These are phyloP conservation scores for Rhincodon typus DNA, from an alignment of 2,797 vertebrate species.

Conservation along the genomic window DNA sequence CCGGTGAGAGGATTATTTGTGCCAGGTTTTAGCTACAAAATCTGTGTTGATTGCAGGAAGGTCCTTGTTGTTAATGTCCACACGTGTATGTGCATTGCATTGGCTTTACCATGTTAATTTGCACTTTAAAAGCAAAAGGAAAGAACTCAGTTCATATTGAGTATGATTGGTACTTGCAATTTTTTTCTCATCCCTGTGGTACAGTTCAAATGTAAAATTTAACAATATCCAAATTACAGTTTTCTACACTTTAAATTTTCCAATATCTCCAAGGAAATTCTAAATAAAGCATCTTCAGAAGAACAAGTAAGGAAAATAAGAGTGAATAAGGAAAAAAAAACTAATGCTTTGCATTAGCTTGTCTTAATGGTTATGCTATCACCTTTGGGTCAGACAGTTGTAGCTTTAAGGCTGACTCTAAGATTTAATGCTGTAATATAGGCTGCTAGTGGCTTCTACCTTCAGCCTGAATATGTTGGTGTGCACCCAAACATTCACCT, in stretches of 20 bases:
- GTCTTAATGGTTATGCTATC: neutral
- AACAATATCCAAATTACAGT: neutral
- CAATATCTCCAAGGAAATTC: neutral
- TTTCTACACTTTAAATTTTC: neutral
- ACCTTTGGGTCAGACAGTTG: neutral
- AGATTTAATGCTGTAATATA: neutral
- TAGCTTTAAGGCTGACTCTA: neutral
- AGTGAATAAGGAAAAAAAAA: neutral
- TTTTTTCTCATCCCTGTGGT: neutral
- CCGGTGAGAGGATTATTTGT: neutral
- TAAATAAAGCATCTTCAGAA: neutral
- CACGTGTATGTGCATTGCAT: neutral
- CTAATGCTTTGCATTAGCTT: neutral
- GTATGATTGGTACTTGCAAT: neutral
- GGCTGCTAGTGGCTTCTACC: neutral
- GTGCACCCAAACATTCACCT: too few species aligned
- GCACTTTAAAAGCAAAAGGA: neutral
- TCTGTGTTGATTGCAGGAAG: neutral
- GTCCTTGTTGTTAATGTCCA: neutral
- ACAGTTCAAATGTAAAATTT: neutral
- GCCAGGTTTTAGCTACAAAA: too few species aligned
- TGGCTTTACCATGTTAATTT: neutral
- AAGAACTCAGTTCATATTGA: neutral
- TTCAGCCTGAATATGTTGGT: too few species aligned
- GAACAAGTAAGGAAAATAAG: neutral